Conservation (phyloP, 2,888 invertebrate species). For the Resseliella maxima region DNA sequence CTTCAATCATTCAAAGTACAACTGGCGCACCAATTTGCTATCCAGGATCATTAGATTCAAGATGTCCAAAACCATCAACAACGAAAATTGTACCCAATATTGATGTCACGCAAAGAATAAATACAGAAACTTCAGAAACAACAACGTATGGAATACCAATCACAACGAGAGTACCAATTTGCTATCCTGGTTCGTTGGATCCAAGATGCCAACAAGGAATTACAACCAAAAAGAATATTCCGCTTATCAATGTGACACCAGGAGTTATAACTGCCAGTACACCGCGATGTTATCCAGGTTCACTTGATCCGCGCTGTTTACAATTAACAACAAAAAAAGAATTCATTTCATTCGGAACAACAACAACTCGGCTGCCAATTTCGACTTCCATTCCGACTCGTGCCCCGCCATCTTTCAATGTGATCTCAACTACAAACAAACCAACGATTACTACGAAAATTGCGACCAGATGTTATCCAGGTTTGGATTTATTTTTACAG, state of each 20-base stretch:
- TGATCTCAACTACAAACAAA: constrained; percentile 34
- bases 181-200: constrained; percentile 65
- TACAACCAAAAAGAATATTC: constrained; percentile 59
- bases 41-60: constrained; percentile 66
- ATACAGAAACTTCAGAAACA: constrained; percentile 65
- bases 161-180: constrained; percentile 61
- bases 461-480: constrained; percentile 60
- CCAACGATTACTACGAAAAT: constrained; percentile 57
- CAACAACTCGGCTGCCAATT: constrained; percentile 59
- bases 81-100: constrained; percentile 55
- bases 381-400: neutral
- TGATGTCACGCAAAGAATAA: too few species aligned
- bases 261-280: constrained; percentile 61
- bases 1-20: constrained; percentile 60
- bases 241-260: constrained; percentile 65
- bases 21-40: constrained; percentile 62
- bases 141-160: constrained; percentile 59
- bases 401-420: neutral
- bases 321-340: constrained; percentile 61
- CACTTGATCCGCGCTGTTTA: constrained; percentile 58
- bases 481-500: constrained; percentile 60
- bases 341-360: constrained; percentile 63
- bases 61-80: constrained; percentile 65
- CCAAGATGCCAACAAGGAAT: constrained; percentile 63
- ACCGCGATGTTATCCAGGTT: constrained; percentile 68